Percentiles rank a stretch among this genome's conserved stretches.
Evolutionary conservation across 1,140 invertebrate species (phyloP).

Genomic region (Cydia splendana): DNA sequence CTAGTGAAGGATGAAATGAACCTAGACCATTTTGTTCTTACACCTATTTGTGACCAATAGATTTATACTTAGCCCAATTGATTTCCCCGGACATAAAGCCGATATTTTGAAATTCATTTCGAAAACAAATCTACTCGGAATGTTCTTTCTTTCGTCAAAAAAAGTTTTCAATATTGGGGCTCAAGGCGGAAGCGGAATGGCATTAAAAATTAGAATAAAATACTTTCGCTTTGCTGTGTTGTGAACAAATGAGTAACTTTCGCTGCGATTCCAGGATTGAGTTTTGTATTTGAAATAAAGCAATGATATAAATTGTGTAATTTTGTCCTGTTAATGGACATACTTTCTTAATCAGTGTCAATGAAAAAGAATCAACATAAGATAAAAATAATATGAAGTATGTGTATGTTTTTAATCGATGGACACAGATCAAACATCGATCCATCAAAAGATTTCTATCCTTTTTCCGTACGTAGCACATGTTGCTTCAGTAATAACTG

Average conservation of each 20-base stretch:
- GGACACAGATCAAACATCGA: background rate
- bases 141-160: background rate
- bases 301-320: too few species aligned
- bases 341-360: background rate
- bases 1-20: background rate
- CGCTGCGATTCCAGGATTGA: background rate
- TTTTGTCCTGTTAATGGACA: background rate
- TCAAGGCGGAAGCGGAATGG: background rate
- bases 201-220: constrained; percentile 14
- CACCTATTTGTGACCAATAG: background rate
- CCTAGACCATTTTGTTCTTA: background rate
- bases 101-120: background rate
- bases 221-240: constrained; percentile 21
- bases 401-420: background rate
- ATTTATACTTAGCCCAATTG: background rate
- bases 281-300: background rate
- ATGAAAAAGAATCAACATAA: background rate
- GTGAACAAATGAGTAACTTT: constrained; percentile 12
- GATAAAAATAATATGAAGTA: background rate
- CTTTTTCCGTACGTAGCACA: constrained; percentile 8
- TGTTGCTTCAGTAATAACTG: constrained; percentile 17
- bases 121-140: background rate
- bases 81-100: background rate
- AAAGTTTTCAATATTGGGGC: background rate
- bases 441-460: constrained; percentile 25